These are phyloP conservation scores for Drosophila neonasuta DNA, from an alignment of 2,888 invertebrate genomes.

Conservation along the genomic window DNA sequence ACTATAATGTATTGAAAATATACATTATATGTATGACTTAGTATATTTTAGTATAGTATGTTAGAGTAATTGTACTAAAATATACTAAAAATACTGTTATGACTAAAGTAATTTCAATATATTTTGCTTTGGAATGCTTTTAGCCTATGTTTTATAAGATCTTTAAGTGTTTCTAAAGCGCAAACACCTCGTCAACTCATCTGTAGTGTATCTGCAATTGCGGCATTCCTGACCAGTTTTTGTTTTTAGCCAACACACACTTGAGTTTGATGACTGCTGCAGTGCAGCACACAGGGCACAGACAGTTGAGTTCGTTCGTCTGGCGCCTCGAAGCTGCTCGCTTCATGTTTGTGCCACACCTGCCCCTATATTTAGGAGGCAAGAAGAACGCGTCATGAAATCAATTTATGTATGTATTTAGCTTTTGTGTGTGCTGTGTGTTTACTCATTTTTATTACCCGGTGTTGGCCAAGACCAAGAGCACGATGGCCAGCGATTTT, in stretches of 20 bases:
- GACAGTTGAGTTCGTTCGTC: neutral
- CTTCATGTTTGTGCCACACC: neutral
- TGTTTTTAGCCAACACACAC: conserved; percentile 25
- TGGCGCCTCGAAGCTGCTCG: neutral
- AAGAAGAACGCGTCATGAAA: conserved; percentile 58
- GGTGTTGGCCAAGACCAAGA: conserved; percentile 35
- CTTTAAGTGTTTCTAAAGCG: neutral
- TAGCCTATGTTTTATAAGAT: neutral
- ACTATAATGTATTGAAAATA: too few relatives aligned
- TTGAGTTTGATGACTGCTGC: conserved; percentile 51
- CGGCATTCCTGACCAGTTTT: conserved; percentile 1
- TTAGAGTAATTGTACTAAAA: too few relatives aligned
- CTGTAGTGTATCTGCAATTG: conserved; percentile 5
- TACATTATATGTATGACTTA: too few relatives aligned
- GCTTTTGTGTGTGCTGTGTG: conserved; percentile 34
- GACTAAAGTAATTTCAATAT: too few relatives aligned
- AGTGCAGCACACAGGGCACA: conserved; percentile 23
- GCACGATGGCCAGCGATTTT: conserved; percentile 33
- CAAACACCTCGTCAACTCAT: neutral
- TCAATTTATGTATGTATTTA: conserved; percentile 69
- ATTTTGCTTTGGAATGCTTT: too few relatives aligned
- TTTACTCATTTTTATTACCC: conserved; percentile 32
- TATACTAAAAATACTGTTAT: too few relatives aligned
- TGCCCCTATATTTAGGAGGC: conserved; percentile 36
- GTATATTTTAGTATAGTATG: too few relatives aligned